Evolutionary conservation across 2,888 invertebrate species (phyloP).

Genomic region (Adineta ricciae): DNA sequence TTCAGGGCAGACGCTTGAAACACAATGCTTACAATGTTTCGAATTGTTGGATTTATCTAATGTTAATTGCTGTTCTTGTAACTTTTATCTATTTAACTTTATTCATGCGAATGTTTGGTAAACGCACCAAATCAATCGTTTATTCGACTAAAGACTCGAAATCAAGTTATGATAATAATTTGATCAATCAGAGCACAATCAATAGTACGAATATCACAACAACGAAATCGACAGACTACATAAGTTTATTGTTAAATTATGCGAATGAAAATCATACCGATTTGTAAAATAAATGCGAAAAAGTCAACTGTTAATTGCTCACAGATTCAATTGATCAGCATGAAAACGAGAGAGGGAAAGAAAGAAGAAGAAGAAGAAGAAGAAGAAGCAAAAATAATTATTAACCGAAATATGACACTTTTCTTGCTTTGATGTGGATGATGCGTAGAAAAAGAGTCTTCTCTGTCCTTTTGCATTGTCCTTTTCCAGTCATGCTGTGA

Average conservation of each 20-base stretch:
- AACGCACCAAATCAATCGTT: neutral
- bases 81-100: conserved; percentile 5
- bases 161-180: neutral
- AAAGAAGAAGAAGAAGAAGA: neutral
- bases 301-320: no score
- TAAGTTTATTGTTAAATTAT: conserved; percentile 5
- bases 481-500: neutral
- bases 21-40: neutral
- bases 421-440: neutral
- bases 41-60: conserved; percentile 19
- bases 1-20: conserved; percentile 3
- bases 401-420: neutral
- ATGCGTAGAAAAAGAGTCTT: neutral
- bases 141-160: neutral
- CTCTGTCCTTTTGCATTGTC: neutral
- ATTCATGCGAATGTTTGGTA: conserved; percentile 13
- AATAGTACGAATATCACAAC: neutral
- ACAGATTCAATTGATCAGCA: neutral
- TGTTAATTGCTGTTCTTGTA: neutral
- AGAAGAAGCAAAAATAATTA: neutral
- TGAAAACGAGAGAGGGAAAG: neutral
- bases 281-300: neutral
- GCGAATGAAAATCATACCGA: conserved; percentile 16
- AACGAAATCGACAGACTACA: neutral
- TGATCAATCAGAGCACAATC: neutral